These are phyloP conservation scores for Orchesella cincta DNA, from an alignment of 1,140 invertebrate genomes.

Conservation along the genomic window DNA sequence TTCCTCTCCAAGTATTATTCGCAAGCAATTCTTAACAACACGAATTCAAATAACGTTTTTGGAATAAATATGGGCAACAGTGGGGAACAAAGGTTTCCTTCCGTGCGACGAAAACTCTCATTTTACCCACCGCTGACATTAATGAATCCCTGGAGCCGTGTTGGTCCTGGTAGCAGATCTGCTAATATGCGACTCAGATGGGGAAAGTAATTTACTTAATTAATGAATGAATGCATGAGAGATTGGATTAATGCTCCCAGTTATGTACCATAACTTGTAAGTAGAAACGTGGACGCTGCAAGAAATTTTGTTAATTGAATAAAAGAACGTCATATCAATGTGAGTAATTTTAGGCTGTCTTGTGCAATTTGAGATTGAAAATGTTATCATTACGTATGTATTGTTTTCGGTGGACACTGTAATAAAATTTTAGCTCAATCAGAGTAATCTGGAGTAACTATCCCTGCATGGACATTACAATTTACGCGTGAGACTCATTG, in stretches of 20 bases:
- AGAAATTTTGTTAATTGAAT: background rate
- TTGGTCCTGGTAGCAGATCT: background rate
- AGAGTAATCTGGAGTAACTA: too few relatives aligned
- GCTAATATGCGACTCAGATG: slow-evolving; percentile 4
- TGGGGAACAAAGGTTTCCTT: background rate
- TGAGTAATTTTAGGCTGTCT: background rate
- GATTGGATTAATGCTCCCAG: background rate
- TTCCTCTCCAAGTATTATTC: slow-evolving; percentile 8
- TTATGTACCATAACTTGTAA: background rate
- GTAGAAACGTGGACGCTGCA: background rate
- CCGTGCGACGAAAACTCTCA: slow-evolving; percentile 2
- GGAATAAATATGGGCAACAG: background rate
- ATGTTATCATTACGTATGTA: too few relatives aligned
- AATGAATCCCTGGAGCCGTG: background rate
- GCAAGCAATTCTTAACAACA: slow-evolving; percentile 3
- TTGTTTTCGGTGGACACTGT: too few relatives aligned
- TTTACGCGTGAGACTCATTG: too few relatives aligned
- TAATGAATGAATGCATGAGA: background rate
- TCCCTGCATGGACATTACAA: too few relatives aligned
- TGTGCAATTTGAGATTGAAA: too few relatives aligned
- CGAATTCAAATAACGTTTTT: background rate
- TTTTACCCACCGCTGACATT: slow-evolving; percentile 1
- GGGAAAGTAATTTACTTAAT: slow-evolving; percentile 16
- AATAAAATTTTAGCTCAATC: background rate
- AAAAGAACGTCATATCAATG: background rate